Percentiles rank a stretch among this genome's conserved stretches.
Conservation (phyloP, 1,140 invertebrate genomes). For the Mylabris phalerata region DNA sequence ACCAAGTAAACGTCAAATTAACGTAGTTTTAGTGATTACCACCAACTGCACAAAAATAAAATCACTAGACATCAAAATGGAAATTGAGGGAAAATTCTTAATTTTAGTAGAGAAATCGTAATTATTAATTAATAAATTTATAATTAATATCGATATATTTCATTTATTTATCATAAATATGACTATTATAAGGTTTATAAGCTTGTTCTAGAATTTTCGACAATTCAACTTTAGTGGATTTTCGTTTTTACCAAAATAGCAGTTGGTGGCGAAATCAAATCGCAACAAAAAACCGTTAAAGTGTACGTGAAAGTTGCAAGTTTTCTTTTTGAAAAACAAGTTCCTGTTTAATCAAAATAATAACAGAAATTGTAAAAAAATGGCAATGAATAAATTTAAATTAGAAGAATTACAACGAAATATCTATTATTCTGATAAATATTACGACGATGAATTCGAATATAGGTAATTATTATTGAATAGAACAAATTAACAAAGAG, state of each 20-base stretch:
- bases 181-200: too few species aligned
- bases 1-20: not conserved
- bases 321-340: constrained; percentile 7
- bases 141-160: too few species aligned
- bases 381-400: not conserved
- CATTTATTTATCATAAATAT: too few species aligned
- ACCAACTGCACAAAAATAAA: too few species aligned
- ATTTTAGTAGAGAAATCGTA: too few species aligned
- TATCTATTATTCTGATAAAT: constrained; percentile 90
- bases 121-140: too few species aligned
- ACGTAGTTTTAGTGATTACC: not conserved
- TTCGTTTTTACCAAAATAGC: not conserved
- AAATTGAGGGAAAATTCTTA: too few species aligned
- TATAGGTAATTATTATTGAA: constrained; percentile 57
- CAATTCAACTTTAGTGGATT: not conserved
- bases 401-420: constrained; percentile 40
- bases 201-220: too few species aligned
- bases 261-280: constrained; percentile 18
- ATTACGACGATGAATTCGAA: constrained; percentile 79
- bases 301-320: not conserved
- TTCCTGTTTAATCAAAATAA: not conserved
- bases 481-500: not conserved
- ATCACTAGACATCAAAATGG: too few species aligned
- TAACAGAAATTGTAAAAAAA: constrained; percentile 24
- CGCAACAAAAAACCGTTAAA: not conserved